Percentiles rank a stretch among this genome's conserved stretches.
phyloP scores from a whole-genome alignment of 2,797 vertebrate species.

The Lacerta bilineata region DNA sequence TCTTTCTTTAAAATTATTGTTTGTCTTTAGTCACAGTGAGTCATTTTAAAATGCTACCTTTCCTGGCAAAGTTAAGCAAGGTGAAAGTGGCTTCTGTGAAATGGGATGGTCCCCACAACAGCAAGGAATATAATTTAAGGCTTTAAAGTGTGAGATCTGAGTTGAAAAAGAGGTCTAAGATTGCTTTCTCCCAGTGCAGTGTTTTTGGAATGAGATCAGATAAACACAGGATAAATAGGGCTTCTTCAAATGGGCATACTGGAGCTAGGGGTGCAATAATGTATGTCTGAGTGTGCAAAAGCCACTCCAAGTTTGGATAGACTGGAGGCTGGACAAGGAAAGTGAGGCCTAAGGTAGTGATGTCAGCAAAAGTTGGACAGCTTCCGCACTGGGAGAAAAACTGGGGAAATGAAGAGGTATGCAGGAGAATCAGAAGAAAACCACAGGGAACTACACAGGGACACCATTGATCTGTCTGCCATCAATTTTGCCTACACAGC shows the following conservation, averaged over 20 bases:
- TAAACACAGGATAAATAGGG: background rate
- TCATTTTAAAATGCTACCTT: background rate
- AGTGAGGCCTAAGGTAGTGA: background rate
- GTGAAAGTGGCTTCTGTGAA: background rate
- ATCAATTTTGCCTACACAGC: background rate
- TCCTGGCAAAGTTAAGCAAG: background rate
- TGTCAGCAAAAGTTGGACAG: background rate
- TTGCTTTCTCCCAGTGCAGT: background rate
- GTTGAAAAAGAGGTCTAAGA: background rate
- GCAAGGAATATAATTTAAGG: background rate
- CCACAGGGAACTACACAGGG: too few species aligned
- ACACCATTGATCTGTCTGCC: too few species aligned
- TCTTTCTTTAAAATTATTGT: background rate
- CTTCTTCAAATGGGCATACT: background rate
- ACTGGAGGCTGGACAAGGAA: background rate
- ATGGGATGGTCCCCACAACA: background rate
- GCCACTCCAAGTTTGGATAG: background rate
- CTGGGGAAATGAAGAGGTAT: background rate
- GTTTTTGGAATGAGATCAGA: background rate
- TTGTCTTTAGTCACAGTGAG: conserved; percentile 3
- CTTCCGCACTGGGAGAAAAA: background rate
- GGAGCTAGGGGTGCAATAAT: background rate
- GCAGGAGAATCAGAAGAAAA: background rate
- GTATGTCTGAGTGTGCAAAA: background rate
- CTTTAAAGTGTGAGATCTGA: conserved; percentile 3